These are phyloP conservation scores for Epirrita christyi DNA, from an alignment of 2,888 invertebrate species.

Conservation along the genomic window DNA sequence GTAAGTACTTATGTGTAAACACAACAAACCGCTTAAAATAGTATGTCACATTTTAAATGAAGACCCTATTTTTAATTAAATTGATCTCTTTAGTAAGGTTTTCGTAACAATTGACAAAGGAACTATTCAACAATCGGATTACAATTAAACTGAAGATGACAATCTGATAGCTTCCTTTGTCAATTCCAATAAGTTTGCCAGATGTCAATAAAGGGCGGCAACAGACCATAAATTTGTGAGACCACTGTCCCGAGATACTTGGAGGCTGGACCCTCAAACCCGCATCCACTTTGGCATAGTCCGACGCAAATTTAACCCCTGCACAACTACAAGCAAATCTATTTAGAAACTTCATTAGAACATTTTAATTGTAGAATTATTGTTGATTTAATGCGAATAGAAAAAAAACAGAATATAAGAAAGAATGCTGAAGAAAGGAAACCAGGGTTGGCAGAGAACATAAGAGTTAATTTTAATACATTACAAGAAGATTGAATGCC, in stretches of 20 bases:
- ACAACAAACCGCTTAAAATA: conserved; percentile 1
- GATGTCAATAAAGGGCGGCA: conserved; percentile 57
- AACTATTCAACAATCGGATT: conserved; percentile 30
- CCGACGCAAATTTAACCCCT: conserved; percentile 58
- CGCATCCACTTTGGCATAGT: conserved; percentile 74
- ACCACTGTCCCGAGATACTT: conserved; percentile 75
- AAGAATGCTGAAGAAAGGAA: conserved; percentile 40
- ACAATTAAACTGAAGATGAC: conserved; percentile 31
- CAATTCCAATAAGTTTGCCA: conserved; percentile 55
- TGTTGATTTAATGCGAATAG: conserved; percentile 52
- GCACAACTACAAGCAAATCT: conserved; percentile 71
- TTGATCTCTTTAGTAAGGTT: not conserved
- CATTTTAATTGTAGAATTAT: conserved; percentile 59
- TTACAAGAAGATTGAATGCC: conserved; percentile 68
- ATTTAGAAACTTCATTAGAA: conserved; percentile 56
- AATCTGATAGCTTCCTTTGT: conserved; percentile 54
- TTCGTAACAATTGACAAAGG: conserved; percentile 41
- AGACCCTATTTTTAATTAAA: not conserved
- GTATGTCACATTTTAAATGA: not conserved
- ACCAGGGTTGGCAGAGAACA: conserved; percentile 45
- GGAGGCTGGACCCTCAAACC: conserved; percentile 77
- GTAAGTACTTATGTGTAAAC: conserved; percentile 1
- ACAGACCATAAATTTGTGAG: conserved; percentile 69
- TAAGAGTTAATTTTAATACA: conserved; percentile 70
- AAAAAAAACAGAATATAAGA: conserved; percentile 45